Conservation (phyloP, 2,797 vertebrate species). For the Gobio occitaniae region DNA sequence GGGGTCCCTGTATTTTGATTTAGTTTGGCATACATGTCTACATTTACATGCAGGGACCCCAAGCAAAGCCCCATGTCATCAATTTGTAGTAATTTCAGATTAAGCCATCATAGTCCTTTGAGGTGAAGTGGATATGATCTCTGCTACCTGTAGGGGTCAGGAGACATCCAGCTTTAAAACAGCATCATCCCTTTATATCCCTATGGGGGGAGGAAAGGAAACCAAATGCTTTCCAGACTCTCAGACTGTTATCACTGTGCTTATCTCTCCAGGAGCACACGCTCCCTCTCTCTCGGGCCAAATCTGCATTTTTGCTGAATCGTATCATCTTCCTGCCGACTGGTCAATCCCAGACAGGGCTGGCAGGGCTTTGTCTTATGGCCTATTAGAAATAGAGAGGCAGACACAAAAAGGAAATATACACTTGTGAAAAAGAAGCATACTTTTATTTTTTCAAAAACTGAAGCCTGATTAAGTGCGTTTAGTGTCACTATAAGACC, state of each 20-base stretch:
- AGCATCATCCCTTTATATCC: conserved; percentile 16
- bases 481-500: not conserved
- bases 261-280: conserved; percentile 27
- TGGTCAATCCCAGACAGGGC: conserved; percentile 6
- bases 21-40: not conserved
- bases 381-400: conserved; percentile 23
- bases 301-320: conserved; percentile 52
- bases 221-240: conserved; percentile 12
- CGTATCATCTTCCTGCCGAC: conserved; percentile 35
- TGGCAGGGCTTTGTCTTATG: conserved; percentile 29
- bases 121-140: conserved; percentile 20
- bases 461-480: not conserved
- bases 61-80: conserved; percentile 1
- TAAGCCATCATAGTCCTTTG: not conserved
- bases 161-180: conserved; percentile 11
- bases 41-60: not conserved
- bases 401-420: conserved; percentile 2
- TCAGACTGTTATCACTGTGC: conserved; percentile 17
- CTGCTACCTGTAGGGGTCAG: conserved; percentile 12
- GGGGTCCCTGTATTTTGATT: not conserved
- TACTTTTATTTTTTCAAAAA: not conserved
- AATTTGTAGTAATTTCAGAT: conserved; percentile 19
- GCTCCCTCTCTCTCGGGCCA: conserved; percentile 30
- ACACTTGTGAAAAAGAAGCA: not conserved
- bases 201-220: conserved; percentile 17